Percentiles rank a stretch among this genome's conserved stretches.
Evolutionary conservation across 2,888 invertebrate species (phyloP).

Genomic region (Nemurella pictetii): DNA sequence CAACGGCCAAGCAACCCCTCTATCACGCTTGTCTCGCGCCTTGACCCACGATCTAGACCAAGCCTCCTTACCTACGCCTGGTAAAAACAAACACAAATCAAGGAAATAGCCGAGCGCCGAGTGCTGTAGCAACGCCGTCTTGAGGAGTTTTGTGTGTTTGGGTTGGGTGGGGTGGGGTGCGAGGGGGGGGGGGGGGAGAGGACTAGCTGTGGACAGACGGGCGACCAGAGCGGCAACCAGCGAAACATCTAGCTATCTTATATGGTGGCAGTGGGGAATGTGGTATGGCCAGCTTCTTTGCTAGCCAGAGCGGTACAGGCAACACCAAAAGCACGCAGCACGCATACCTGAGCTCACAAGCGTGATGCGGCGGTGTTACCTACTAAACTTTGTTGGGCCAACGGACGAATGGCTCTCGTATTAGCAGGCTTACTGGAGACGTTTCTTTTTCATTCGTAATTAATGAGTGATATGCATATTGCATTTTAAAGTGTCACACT

Average conservation of each 20-base stretch:
- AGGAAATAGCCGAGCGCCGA: background rate
- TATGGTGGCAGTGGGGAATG: constrained; percentile 40
- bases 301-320: constrained; percentile 14
- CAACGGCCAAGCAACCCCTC: too few relatives aligned
- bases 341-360: constrained; percentile 4
- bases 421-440: background rate
- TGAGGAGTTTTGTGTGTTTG: background rate
- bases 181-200: background rate
- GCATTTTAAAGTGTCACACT: background rate
- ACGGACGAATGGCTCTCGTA: background rate
- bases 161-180: background rate
- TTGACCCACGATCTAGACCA: background rate
- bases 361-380: background rate
- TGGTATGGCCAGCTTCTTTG: constrained; percentile 38
- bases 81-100: background rate
- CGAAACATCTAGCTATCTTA: constrained; percentile 21
- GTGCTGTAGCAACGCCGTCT: too few relatives aligned
- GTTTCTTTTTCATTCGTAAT: background rate
- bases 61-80: background rate
- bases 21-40: too few relatives aligned
- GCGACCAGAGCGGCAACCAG: constrained; percentile 18
- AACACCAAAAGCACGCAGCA: constrained; percentile 6
- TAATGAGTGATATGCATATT: background rate
- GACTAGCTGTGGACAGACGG: background rate
- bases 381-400: background rate